Conservation (phyloP, 2,888 invertebrate species). For the Rhimphoctona megacephalus region DNA sequence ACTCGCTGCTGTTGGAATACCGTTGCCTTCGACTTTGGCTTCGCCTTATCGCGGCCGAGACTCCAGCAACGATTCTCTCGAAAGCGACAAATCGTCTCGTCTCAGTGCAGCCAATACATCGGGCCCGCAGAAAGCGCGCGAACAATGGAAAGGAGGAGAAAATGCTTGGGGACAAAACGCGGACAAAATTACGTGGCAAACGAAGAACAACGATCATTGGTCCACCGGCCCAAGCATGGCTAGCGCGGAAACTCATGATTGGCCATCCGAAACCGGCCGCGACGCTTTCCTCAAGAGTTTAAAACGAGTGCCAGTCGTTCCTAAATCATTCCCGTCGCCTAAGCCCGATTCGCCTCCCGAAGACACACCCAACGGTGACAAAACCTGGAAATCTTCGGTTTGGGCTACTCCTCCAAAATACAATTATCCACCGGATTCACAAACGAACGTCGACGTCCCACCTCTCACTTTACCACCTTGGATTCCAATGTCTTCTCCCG, state of each 20-base stretch:
- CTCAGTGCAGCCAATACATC: conserved; percentile 72
- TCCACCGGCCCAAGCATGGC: conserved; percentile 66
- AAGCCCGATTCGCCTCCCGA: conserved; percentile 86
- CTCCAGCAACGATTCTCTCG: conserved; percentile 81
- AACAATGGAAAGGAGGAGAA: conserved; percentile 71
- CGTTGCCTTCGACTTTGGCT: conserved; percentile 74
- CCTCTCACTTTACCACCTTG: conserved; percentile 79
- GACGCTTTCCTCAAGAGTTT: conserved; percentile 78
- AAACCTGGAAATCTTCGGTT: conserved; percentile 80
- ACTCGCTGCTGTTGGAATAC: conserved; percentile 82
- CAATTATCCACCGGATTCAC: conserved; percentile 75
- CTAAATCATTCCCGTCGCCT: conserved; percentile 79
- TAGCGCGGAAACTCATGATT: conserved; percentile 73
- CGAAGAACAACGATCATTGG: conserved; percentile 76
- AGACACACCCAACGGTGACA: conserved; percentile 70
- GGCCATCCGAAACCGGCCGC: conserved; percentile 76
- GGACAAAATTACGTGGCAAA: conserved; percentile 72
- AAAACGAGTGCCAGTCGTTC: conserved; percentile 73
- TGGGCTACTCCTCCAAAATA: conserved; percentile 81
- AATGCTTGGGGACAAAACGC: conserved; percentile 74
- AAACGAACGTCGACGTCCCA: conserved; percentile 80
- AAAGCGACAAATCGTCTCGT: conserved; percentile 75
- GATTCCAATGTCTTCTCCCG: conserved; percentile 76
- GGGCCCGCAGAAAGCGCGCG: conserved; percentile 69
- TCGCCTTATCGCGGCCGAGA: conserved; percentile 80